These are phyloP conservation scores for Austrolebias charrua DNA, from an alignment of 2,797 vertebrate genomes.

Conservation along the genomic window DNA sequence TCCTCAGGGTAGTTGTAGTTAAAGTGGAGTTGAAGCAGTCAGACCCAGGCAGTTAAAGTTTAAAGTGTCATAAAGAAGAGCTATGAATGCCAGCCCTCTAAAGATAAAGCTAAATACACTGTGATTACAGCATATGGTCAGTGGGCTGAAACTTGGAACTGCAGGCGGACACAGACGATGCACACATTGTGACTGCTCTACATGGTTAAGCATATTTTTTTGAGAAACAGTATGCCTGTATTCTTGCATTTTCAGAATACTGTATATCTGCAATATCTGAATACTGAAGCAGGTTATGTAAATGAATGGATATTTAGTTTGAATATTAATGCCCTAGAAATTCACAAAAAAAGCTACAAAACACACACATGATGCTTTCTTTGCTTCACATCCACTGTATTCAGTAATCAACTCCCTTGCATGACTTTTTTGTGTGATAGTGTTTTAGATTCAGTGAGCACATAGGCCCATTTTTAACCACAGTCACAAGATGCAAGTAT, in stretches of 20 bases:
- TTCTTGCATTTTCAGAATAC: neutral
- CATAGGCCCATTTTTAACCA: conserved; percentile 74
- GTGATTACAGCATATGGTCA: conserved; percentile 69
- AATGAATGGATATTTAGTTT: neutral
- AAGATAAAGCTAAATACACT: conserved; percentile 77
- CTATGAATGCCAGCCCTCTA: conserved; percentile 67
- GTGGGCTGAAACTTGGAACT: conserved; percentile 53
- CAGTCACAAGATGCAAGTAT: conserved; percentile 80
- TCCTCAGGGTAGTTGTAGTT: conserved; percentile 67
- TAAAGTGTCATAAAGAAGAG: conserved; percentile 76
- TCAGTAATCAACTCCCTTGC: conserved; percentile 44
- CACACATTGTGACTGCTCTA: conserved; percentile 33
- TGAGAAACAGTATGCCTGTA: conserved; percentile 1
- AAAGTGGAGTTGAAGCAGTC: conserved; percentile 64
- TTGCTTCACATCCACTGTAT: conserved; percentile 37
- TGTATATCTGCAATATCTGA: conserved; percentile 11
- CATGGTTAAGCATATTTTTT: conserved; percentile 9
- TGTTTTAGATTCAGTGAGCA: conserved; percentile 62
- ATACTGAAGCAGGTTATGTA: neutral
- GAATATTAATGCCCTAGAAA: conserved; percentile 26
- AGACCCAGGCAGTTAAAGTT: conserved; percentile 77
- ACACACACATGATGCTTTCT: conserved; percentile 26
- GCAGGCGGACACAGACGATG: conserved; percentile 46
- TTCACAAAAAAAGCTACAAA: conserved; percentile 23
- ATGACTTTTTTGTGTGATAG: conserved; percentile 39